These are phyloP conservation scores for Melanitta fusca DNA, from an alignment of 2,797 vertebrate species.

Conservation along the genomic window DNA sequence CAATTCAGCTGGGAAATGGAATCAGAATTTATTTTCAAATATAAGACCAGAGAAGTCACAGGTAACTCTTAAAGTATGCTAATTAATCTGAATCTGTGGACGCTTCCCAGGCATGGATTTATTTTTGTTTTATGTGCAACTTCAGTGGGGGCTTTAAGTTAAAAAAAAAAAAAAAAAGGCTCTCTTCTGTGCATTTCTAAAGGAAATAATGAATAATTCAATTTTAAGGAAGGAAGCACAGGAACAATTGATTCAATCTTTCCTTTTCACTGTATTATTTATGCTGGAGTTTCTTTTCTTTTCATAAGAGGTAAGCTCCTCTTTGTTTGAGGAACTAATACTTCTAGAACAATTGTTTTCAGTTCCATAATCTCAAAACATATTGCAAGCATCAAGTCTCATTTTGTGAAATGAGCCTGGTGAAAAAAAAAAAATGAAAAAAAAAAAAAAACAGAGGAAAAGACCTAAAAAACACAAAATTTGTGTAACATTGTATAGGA, in stretches of 20 bases:
- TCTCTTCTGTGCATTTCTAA: slow-evolving; percentile 29
- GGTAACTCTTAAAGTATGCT: neutral
- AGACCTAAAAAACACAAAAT: neutral
- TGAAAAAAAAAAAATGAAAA: neutral
- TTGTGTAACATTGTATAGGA: neutral
- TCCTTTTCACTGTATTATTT: slow-evolving; percentile 48
- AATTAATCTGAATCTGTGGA: neutral
- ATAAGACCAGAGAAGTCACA: neutral
- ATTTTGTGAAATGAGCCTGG: neutral
- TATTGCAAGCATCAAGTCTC: neutral
- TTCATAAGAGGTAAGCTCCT: neutral
- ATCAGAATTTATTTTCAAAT: slow-evolving; percentile 15
- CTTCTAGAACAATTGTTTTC: neutral
- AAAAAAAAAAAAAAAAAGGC: neutral
- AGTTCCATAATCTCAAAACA: neutral
- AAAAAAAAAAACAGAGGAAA: neutral
- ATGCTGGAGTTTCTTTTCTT: slow-evolving; percentile 8
- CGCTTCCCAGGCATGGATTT: neutral
- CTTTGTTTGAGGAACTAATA: slow-evolving; percentile 1
- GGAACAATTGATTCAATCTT: slow-evolving; percentile 26
- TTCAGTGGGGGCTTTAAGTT: neutral
- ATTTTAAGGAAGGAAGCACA: slow-evolving; percentile 17
- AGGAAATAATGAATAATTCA: slow-evolving; percentile 63
- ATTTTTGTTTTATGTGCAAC: neutral
- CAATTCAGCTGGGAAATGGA: neutral